Percentiles rank a stretch among this genome's conserved stretches.
Evolutionary conservation across 2,113 vertebrate species (phyloP).

Genomic region (Catharus fuscescens): DNA sequence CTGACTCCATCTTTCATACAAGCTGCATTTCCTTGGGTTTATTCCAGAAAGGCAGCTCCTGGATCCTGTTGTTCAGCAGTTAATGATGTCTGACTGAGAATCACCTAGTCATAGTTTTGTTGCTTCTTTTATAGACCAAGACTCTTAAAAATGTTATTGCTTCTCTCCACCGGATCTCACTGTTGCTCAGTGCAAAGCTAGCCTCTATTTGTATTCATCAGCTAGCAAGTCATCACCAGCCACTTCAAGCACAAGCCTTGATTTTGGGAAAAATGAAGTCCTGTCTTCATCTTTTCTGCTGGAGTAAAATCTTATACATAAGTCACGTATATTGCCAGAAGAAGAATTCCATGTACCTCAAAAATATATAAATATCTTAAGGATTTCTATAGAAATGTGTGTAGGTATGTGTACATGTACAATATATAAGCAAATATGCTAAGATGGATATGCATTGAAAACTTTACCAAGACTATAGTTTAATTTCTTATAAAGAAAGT

Average conservation of each 20-base stretch:
- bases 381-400: background rate
- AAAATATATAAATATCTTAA: background rate
- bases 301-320: background rate
- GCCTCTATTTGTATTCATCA: background rate
- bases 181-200: background rate
- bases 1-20: background rate
- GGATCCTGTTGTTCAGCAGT: background rate
- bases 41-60: background rate
- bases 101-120: background rate
- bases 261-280: background rate
- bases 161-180: background rate
- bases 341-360: background rate
- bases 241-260: background rate
- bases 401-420: fast-evolving
- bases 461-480: background rate
- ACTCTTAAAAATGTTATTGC: background rate
- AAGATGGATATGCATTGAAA: background rate
- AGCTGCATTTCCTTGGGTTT: background rate
- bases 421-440: background rate
- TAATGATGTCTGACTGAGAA: background rate
- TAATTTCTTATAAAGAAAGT: background rate
- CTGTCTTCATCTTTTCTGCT: background rate
- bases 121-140: background rate
- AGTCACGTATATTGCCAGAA: background rate
- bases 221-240: background rate